Evolutionary conservation across 2,888 invertebrate species (phyloP).

Genomic region (Platycheirus rosarum): DNA sequence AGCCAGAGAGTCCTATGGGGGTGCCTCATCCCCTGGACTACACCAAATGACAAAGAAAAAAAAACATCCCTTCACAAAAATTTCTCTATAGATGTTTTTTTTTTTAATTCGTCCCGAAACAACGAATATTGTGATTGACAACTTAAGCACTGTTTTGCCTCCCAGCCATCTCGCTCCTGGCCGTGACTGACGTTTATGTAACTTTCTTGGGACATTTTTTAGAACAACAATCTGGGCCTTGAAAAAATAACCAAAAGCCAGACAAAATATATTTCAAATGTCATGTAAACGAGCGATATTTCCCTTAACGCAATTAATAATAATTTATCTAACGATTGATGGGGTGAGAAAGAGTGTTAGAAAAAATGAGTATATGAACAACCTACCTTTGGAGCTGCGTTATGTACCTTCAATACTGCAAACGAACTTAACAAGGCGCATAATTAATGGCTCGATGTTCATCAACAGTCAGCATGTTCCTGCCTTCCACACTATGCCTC

Average conservation of each 20-base stretch:
- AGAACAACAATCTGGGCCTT: conserved; percentile 36
- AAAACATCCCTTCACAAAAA: conserved; percentile 11
- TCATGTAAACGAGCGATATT: conserved; percentile 54
- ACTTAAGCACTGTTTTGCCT: conserved; percentile 53
- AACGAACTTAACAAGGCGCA: conserved; percentile 65
- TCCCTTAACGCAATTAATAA: conserved; percentile 65
- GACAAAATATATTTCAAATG: conserved; percentile 54
- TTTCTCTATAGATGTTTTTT: conserved; percentile 9
- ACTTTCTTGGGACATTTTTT: conserved; percentile 50
- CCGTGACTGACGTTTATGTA: conserved; percentile 45
- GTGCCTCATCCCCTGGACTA: conserved; percentile 2
- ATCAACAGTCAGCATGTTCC: conserved; percentile 71
- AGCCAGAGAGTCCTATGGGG: neutral
- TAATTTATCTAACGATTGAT: conserved; percentile 55
- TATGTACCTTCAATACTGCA: conserved; percentile 28
- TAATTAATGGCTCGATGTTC: conserved; percentile 71
- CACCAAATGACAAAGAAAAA: neutral
- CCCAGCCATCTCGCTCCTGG: conserved; percentile 9
- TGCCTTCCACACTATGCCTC: conserved; percentile 23
- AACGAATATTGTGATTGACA: conserved; percentile 56
- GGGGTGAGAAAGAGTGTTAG: conserved; percentile 1
- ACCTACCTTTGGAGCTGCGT: conserved; percentile 2
- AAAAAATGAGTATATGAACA: conserved; percentile 5
- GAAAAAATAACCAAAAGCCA: conserved; percentile 24
- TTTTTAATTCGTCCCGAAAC: conserved; percentile 24